Conservation (phyloP, 1,140 invertebrate species). For the Brachionus rotundiformis region DNA sequence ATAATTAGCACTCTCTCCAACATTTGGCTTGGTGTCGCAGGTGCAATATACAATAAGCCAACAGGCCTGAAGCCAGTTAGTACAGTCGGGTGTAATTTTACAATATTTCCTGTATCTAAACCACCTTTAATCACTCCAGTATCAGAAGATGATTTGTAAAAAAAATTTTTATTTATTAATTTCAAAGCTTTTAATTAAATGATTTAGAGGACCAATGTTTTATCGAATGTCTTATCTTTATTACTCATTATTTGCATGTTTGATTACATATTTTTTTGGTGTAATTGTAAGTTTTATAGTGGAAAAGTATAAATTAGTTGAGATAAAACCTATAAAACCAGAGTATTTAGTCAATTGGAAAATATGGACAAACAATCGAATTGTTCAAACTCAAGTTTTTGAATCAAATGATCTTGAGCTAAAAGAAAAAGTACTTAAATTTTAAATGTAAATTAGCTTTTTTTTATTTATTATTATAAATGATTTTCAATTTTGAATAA, state of each 20-base stretch:
- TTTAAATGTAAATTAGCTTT: constrained; percentile 21
- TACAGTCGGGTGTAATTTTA: constrained; percentile 4
- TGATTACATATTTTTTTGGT: constrained; percentile 3
- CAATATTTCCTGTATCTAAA: neutral
- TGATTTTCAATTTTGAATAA: neutral
- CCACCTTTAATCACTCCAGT: neutral
- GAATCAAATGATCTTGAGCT: neutral
- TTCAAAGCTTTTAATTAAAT: neutral
- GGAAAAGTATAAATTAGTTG: constrained; percentile 1
- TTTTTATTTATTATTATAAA: neutral
- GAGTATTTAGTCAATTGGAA: constrained; percentile 17
- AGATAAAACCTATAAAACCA: neutral
- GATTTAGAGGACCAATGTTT: neutral
- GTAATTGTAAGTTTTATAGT: constrained; percentile 13
- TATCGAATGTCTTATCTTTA: constrained; percentile 41
- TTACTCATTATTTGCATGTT: constrained; percentile 21
- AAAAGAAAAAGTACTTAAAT: constrained; percentile 11
- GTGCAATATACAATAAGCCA: constrained; percentile 5
- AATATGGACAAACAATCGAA: constrained; percentile 12
- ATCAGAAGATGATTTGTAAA: neutral
- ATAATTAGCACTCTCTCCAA: constrained; percentile 6
- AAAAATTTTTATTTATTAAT: neutral
- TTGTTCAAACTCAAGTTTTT: neutral
- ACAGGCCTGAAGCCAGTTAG: constrained; percentile 6
- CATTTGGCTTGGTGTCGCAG: constrained; percentile 30